These are phyloP conservation scores for Periparus ater DNA, from an alignment of 2,797 vertebrate species.

Conservation along the genomic window DNA sequence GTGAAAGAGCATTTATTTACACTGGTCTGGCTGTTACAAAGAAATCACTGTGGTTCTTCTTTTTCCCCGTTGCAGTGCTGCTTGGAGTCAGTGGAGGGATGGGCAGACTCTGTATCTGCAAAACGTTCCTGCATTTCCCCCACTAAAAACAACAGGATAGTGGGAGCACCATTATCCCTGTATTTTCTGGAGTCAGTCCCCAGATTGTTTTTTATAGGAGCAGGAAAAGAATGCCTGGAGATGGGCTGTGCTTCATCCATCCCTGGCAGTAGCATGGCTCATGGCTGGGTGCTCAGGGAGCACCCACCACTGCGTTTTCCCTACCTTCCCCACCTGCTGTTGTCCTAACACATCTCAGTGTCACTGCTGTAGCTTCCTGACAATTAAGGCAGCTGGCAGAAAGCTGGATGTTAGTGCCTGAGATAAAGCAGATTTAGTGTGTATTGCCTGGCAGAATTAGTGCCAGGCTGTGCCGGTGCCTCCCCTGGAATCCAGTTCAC, in stretches of 20 bases:
- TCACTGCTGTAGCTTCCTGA: background rate
- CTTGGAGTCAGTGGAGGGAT: background rate
- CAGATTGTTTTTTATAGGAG: background rate
- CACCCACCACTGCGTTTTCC: background rate
- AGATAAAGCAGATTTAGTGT: slow-evolving; percentile 2
- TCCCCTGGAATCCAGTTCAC: background rate
- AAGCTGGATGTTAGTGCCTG: background rate
- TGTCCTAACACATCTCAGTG: background rate
- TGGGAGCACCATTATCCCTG: background rate
- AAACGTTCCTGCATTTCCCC: background rate
- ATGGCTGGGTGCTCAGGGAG: background rate
- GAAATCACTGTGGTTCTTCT: background rate
- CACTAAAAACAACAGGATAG: background rate
- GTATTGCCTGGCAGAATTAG: background rate
- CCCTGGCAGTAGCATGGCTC: background rate
- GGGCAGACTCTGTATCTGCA: background rate
- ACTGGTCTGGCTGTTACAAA: background rate
- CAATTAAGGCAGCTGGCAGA: slow-evolving; percentile 26
- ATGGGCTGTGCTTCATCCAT: background rate
- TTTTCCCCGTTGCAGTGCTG: background rate
- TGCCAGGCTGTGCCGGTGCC: fast-evolving
- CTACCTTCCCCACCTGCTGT: background rate
- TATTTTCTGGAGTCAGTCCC: background rate
- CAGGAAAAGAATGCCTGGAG: background rate
- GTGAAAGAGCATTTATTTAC: background rate